Evolutionary conservation across 2,113 vertebrate genomes (phyloP), one percentile per base, ranked within the genome.

Genomic region (Amphiprion percula): DNA sequence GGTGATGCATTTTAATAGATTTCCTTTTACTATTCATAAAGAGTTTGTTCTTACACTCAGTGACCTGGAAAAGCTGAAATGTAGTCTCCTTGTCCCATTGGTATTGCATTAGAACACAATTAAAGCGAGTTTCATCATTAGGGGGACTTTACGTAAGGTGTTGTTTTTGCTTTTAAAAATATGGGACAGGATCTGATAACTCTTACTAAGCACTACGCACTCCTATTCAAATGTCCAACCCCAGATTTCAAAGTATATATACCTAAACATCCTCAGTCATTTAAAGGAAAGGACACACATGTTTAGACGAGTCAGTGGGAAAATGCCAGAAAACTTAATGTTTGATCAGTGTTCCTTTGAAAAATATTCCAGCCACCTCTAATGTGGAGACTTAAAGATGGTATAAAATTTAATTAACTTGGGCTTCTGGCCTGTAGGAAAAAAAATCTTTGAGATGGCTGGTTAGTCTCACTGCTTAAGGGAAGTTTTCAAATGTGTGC

Each of bases 1-100:
- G 84, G 56, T 81, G 87, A 90, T 86, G 72, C 87, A 91, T 92
- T 91, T 90, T 90, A 92, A 90, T 91, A 67, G 79, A 71, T 82
- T 84, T 88, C 75, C 74, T 86, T 87, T 91, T 73, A 54, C 87
- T 90, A 67, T 87, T 92, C 79, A 91, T 87, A 70, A 88, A 80
- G 77, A 83, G 86, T 90, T 87, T 86, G 84, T 88, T 92, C 86
- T 90, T 84, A 19, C 72, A 74, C 65, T 82, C 41, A 4, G 62
- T 87, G 89, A 87, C 82, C 89, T 86, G 80, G 76, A 89, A 90
- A 91, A 83, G 69, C 89, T 88, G 64, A 66, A 39, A 66, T 49
- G 55, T 62, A 49, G 58, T 78, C 62, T 71, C 59, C n/a, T n/a
- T 58, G 75, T 87, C 87, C 89, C 88, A 50, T 65, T 49, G 90